phyloP scores from a whole-genome alignment of 2,888 invertebrate species.

The Crocallis elinguaria region DNA sequence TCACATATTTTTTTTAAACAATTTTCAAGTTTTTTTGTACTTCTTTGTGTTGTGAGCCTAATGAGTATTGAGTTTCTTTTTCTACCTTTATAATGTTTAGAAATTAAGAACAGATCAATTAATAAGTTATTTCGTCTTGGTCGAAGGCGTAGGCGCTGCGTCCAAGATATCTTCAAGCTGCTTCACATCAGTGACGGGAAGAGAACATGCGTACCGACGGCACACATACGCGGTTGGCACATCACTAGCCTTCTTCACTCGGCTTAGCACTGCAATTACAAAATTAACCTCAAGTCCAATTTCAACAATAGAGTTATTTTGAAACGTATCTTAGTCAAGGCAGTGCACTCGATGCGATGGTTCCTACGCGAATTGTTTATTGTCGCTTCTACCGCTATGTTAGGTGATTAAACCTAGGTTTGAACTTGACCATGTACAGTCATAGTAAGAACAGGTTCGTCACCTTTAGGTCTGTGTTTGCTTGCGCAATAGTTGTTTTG shows the following conservation, averaged over 20 bases:
- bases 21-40: too few species aligned
- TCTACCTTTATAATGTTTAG: not conserved
- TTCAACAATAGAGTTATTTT: too few species aligned
- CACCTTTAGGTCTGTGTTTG: too few species aligned
- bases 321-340: not conserved
- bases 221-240: constrained; percentile 92
- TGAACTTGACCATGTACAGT: too few species aligned
- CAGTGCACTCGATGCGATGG: constrained; percentile 1
- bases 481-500: too few species aligned
- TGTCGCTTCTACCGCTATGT: not conserved
- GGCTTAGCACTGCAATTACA: constrained; percentile 68
- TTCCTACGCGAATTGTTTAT: not conserved
- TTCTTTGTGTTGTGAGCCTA: not conserved
- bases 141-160: constrained; percentile 49
- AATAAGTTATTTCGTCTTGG: constrained; percentile 38
- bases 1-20: too few species aligned
- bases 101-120: not conserved
- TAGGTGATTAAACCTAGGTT: too few species aligned
- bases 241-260: constrained; percentile 83
- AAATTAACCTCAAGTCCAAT: not conserved
- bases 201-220: constrained; percentile 89
- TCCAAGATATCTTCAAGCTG: constrained; percentile 86
- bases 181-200: constrained; percentile 89
- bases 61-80: not conserved
- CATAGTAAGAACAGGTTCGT: too few species aligned